These are phyloP conservation scores for Mastomys natalensis DNA, from an alignment of 2,113 vertebrate species.

Conservation along the genomic window DNA sequence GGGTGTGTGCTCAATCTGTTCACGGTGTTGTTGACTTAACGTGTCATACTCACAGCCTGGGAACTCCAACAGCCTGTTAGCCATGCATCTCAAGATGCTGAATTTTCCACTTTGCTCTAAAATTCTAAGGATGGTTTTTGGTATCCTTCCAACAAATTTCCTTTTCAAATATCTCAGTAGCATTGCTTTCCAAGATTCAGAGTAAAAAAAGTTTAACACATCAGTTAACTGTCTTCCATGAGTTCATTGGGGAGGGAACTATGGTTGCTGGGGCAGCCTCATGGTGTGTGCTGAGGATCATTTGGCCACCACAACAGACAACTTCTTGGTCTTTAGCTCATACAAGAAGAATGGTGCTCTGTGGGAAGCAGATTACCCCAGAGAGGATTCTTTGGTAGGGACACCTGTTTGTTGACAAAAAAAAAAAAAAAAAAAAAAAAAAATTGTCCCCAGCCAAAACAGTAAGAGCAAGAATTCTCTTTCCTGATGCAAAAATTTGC, in stretches of 20 bases:
- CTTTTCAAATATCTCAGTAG: conserved; percentile 27
- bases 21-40: neutral
- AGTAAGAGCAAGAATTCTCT: neutral
- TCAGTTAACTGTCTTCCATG: neutral
- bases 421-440: no score
- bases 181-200: conserved; percentile 13
- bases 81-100: neutral
- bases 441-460: neutral
- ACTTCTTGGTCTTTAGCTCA: neutral
- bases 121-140: conserved; percentile 3
- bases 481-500: neutral
- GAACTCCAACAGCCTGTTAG: neutral
- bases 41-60: neutral
- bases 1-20: neutral
- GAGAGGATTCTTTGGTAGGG: neutral
- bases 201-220: conserved; percentile 31
- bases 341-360: neutral
- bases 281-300: neutral
- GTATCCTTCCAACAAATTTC: conserved; percentile 9
- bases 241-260: neutral
- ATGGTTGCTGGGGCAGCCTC: neutral
- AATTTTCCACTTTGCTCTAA: conserved; percentile 34
- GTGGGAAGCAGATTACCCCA: neutral
- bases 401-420: conserved; percentile 51
- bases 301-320: neutral